Evolutionary conservation across 2,797 vertebrate species (phyloP), one percentile per base, ranked within the genome.

Genomic region (Sandelia bainsii): DNA sequence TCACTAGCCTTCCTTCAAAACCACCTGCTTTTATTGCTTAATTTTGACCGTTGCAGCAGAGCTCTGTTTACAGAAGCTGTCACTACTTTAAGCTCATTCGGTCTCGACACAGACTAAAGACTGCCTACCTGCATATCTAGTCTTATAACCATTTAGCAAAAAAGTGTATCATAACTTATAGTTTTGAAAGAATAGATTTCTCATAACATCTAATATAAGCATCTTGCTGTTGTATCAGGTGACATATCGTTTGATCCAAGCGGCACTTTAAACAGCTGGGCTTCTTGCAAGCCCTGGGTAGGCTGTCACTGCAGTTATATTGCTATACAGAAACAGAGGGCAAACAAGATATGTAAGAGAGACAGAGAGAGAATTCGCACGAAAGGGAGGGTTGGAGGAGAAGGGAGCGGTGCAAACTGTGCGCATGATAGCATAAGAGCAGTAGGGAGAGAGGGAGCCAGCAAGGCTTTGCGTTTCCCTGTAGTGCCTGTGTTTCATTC

Each of bases 181-280:
- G n/a, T 45, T 66, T 3, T 78, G 5, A 51, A 62, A 62, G 14
- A 61, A 65, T 77, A 2, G 59, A 53, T 78, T 65, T 39, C 69
- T 17, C 61, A 46, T 60, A 19, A 68, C 20, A 50, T 29, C 19
- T 68, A 20, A 32, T 61, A 48, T 52, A 72, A 67, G 37, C 83
- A 82, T 91, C 92, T 89, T 92, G 85, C 89, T 93, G 92, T 87
- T 93, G 92, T 87, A 90, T 87, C 67, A 79, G 76, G 63, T 95
- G 92, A 92, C 93, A 65, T 63, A 37, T 23, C 50, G 72, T 59
- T 45, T 51, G 63, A 82, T 85, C 62, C 25, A 54, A 72, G 79
- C 56, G 94, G 91, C 89, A 87, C 87, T 93, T 87, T 77, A 87
- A 95, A 89, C 95, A 94, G 95, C 94, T 94, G 94, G 91, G 87